Evolutionary conservation across 2,888 invertebrate species (phyloP).

Genomic region (Leptura quadrifasciata): DNA sequence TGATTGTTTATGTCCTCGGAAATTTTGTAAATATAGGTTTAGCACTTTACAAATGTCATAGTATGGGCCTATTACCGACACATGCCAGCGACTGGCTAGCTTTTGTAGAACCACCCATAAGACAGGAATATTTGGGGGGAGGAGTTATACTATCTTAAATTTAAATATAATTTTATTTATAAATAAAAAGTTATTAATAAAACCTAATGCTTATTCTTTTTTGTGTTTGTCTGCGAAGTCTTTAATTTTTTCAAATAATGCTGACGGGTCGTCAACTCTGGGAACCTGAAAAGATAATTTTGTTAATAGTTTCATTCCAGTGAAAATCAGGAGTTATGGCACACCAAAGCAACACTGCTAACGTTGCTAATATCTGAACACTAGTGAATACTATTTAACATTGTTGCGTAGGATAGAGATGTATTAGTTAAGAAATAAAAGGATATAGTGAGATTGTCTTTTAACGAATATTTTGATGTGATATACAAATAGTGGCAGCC

Average conservation of each 20-base stretch:
- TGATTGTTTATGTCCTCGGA: constrained; percentile 94
- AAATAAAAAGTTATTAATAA: constrained; percentile 56
- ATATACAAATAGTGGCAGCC: too few relatives aligned
- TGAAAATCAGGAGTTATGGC: too few relatives aligned
- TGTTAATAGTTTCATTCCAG: constrained; percentile 4
- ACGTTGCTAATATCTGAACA: too few relatives aligned
- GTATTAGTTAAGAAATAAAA: too few relatives aligned
- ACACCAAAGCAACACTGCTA: too few relatives aligned
- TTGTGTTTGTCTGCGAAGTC: constrained; percentile 82
- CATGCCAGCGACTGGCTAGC: constrained; percentile 99
- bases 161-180: constrained; percentile 49
- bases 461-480: too few relatives aligned
- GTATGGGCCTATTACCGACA: constrained; percentile 97
- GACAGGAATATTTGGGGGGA: constrained; percentile 91
- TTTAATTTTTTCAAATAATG: constrained; percentile 82
- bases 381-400: too few relatives aligned
- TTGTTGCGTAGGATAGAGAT: too few relatives aligned
- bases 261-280: constrained; percentile 88
- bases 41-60: constrained; percentile 97
- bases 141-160: constrained; percentile 80
- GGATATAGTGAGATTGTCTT: too few relatives aligned
- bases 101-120: constrained; percentile 92
- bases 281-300: constrained; percentile 81
- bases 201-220: constrained; percentile 71
- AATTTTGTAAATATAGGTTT: constrained; percentile 93